Base-by-base conservation (phyloP, 2,797 vertebrate genomes). In the Sebastes minor region DNA sequence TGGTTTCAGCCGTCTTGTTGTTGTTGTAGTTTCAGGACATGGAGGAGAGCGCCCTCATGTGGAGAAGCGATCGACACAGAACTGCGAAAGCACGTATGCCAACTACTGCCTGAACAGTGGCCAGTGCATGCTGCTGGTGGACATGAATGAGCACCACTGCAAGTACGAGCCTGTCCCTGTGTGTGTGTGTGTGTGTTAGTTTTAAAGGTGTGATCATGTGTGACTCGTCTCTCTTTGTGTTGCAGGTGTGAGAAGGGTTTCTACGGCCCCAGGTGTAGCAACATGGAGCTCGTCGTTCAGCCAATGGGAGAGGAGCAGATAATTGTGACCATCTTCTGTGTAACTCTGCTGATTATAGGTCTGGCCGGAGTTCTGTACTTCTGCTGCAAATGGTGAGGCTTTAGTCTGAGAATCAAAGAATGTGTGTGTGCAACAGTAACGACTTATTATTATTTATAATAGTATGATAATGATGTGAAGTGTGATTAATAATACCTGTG, bases 181-280 rank as follows among this genome's bases (percentile, higher is more conserved):
- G 60, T 65, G 13, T 74, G 60, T 72, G 64, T 55, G 56, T 65
- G 10, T 16, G 55, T 59, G 33, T 63, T 46, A 16, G 20, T 33
- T 55, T 72, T 8, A 76, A 3, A 13, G 18, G 59, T 71, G 63
- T 65, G 33, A 38, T 33, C 13, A 38, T 2, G 3, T 25, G 3
- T 81, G 71, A 85, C 76, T 35, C 2, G 2, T 62, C 23, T 74
- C 33, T 16, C 38, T 83, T 55, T 83, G 56, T 63, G 32, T 53
- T 86, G 38, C 89, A 95, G 95, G 78, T 95, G 95, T 89, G 81
- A 88, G 7, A 28, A 1, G 2, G 95, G 94, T n/a, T 95, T 88
- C 80, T 35, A 71, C 6, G 94, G 95, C 2, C 67, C 68, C 86
- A 90, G 95, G 66, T 95, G 95, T 80, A 68, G 65, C 62, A 27